A percentile compares a stretch with the other conserved stretches of the same genome.
These are phyloP conservation scores for Phylloscopus collybita DNA, from an alignment of 2,797 vertebrate species.

Conservation along the genomic window DNA sequence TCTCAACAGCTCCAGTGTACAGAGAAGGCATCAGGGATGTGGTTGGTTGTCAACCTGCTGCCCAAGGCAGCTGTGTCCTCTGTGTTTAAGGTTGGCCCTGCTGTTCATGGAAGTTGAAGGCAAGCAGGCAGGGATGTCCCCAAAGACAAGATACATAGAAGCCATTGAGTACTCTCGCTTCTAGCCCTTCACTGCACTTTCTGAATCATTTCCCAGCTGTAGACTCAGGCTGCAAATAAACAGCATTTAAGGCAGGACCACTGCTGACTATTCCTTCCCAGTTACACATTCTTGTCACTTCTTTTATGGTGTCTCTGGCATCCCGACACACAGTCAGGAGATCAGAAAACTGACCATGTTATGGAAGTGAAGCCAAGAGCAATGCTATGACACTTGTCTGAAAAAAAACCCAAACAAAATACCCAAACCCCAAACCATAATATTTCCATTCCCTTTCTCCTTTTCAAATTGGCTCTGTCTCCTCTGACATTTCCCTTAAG, in stretches of 20 bases:
- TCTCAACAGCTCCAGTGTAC: neutral
- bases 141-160: neutral
- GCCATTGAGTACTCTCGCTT: neutral
- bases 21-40: neutral
- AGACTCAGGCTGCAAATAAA: neutral
- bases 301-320: neutral
- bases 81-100: neutral
- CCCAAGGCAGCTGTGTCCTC: neutral
- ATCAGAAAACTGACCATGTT: neutral
- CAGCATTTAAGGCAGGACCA: neutral
- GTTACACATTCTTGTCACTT: neutral
- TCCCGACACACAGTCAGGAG: neutral
- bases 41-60: neutral
- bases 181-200: neutral
- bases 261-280: neutral
- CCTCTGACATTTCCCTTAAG: neutral
- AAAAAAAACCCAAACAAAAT: neutral
- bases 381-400: neutral
- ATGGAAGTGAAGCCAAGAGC: neutral
- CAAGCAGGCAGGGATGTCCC: neutral
- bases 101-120: neutral
- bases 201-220: neutral
- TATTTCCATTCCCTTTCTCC: neutral
- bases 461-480: conserved; percentile 2
- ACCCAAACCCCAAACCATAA: neutral